Evolutionary conservation across 2,113 vertebrate genomes (phyloP).

Genomic region (Eleginops maclovinus): DNA sequence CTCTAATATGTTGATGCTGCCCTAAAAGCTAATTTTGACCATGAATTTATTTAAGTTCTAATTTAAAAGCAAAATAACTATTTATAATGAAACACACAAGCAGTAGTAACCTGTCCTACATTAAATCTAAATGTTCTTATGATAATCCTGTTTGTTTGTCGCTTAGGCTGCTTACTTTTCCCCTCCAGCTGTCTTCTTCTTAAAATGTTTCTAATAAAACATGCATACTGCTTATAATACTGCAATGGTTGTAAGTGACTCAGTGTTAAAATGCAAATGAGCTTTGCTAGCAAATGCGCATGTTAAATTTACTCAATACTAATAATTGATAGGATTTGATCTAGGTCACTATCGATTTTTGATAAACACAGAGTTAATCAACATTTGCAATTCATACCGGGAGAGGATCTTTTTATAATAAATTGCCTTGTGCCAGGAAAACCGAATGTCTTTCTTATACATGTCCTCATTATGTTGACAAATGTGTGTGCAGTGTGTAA

Average conservation of each 20-base stretch:
- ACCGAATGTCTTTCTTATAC: slow-evolving; percentile 47
- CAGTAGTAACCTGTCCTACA: background rate
- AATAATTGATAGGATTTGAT: slow-evolving; percentile 42
- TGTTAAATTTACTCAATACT: background rate
- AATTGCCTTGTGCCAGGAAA: slow-evolving; percentile 45
- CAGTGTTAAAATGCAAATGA: slow-evolving; percentile 19
- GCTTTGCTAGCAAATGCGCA: background rate
- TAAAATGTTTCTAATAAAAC: background rate
- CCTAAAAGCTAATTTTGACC: slow-evolving; percentile 1
- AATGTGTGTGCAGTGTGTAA: slow-evolving; percentile 62
- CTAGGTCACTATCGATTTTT: slow-evolving; percentile 34
- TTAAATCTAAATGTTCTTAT: slow-evolving; percentile 10
- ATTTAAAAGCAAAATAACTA: background rate
- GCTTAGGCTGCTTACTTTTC: slow-evolving; percentile 4
- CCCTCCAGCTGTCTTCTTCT: background rate
- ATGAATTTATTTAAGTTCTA: background rate
- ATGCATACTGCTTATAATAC: background rate
- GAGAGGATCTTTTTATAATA: slow-evolving; percentile 39
- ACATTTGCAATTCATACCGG: slow-evolving; percentile 41
- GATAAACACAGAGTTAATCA: slow-evolving; percentile 43
- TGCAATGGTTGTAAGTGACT: slow-evolving; percentile 1
- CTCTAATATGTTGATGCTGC: background rate
- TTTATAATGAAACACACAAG: slow-evolving; percentile 9
- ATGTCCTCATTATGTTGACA: slow-evolving; percentile 73
- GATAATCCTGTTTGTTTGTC: background rate